phyloP scores from a whole-genome alignment of 2,888 invertebrate genomes.

The Mongoloraphidia duomilia region DNA sequence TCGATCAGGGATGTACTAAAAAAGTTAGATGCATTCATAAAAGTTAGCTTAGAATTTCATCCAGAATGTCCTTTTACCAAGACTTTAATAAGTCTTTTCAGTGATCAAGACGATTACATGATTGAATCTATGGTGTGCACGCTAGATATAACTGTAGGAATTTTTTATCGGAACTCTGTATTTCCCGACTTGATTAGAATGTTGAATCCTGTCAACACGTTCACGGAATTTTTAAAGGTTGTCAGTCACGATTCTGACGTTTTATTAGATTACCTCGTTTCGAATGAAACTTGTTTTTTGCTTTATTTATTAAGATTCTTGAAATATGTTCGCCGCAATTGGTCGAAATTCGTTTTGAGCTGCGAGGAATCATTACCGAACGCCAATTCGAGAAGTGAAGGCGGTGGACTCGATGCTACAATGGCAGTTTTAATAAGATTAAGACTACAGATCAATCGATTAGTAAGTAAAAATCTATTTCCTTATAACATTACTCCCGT shows the following conservation, averaged over 20 bases:
- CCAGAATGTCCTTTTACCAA: conserved; percentile 79
- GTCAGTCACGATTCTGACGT: conserved; percentile 71
- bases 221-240: conserved; percentile 71
- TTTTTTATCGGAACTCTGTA: conserved; percentile 66
- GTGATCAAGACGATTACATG: conserved; percentile 81
- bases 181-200: conserved; percentile 67
- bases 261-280: conserved; percentile 69
- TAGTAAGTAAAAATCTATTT: conserved; percentile 70
- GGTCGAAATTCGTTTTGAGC: conserved; percentile 67
- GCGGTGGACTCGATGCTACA: conserved; percentile 55
- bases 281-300: conserved; percentile 82
- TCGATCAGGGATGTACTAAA: conserved; percentile 72
- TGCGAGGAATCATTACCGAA: conserved; percentile 45
- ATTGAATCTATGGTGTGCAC: conserved; percentile 89
- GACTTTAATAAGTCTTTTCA: conserved; percentile 75
- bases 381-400: conserved; percentile 20
- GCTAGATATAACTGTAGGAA: conserved; percentile 72
- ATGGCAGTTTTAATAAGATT: conserved; percentile 72
- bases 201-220: conserved; percentile 76
- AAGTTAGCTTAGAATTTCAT: conserved; percentile 67
- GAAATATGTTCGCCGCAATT: conserved; percentile 70
- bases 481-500: conserved; percentile 86
- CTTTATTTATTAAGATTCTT: conserved; percentile 70
- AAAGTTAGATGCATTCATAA: conserved; percentile 69
- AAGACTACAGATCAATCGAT: conserved; percentile 62